Evolutionary conservation across 2,797 vertebrate genomes (phyloP).

Genomic region (Euphonia xanthogaster): DNA sequence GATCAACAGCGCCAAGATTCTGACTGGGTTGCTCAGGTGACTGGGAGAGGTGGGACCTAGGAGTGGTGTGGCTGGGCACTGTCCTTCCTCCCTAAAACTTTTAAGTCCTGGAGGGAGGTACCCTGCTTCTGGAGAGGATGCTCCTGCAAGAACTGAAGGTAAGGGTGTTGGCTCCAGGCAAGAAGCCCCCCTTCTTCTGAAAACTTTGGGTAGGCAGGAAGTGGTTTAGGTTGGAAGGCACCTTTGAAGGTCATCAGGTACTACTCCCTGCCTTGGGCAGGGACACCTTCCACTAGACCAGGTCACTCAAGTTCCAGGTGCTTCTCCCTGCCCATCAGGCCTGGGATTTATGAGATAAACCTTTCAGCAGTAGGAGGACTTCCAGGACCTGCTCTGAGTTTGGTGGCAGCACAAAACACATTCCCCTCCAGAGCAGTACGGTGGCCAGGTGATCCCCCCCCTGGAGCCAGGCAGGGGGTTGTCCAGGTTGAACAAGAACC

Average conservation of each 20-base stretch:
- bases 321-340: not conserved
- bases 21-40: not conserved
- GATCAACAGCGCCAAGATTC: accelerated
- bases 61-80: accelerated
- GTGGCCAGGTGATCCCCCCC: not conserved
- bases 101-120: not conserved
- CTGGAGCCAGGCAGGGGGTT: not conserved
- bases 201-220: not conserved
- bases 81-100: not conserved
- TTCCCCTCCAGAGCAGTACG: accelerated
- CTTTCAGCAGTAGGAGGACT: not conserved
- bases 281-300: not conserved
- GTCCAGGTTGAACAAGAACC: not conserved
- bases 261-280: not conserved
- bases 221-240: not conserved
- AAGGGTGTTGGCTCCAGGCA: not conserved
- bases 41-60: not conserved
- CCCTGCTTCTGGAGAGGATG: not conserved
- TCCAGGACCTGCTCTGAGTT: not conserved
- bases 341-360: not conserved
- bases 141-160: not conserved
- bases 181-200: not conserved
- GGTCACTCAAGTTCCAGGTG: not conserved
- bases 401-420: not conserved
- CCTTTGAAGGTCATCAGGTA: not conserved